Evolutionary conservation across 2,113 vertebrate species (phyloP).

Genomic region (Hyperoodon ampullatus): DNA sequence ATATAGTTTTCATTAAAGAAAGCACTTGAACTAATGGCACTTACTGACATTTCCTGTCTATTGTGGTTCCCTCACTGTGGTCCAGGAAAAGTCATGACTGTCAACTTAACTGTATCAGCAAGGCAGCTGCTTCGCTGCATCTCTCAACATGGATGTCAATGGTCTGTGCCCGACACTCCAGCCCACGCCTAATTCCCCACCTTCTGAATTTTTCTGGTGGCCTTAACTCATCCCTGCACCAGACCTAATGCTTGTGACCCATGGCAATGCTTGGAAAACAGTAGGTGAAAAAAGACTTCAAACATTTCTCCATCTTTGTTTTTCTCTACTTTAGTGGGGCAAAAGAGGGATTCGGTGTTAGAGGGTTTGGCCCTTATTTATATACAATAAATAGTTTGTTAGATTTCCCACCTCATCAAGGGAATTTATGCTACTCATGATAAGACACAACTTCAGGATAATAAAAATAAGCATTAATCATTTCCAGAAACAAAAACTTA

Average conservation of each 20-base stretch:
- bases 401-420: background rate
- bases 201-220: background rate
- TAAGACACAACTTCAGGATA: background rate
- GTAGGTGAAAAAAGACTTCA: background rate
- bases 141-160: fast-evolving
- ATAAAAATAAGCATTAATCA: background rate
- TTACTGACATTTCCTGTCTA: fast-evolving
- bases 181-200: fast-evolving
- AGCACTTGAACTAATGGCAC: background rate
- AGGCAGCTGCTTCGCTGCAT: fast-evolving
- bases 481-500: background rate
- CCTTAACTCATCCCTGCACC: background rate
- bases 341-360: background rate
- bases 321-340: too few relatives aligned
- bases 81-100: too few relatives aligned
- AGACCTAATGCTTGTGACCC: background rate
- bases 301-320: background rate
- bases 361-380: background rate
- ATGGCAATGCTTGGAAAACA: background rate
- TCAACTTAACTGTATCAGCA: fast-evolving
- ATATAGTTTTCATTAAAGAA: background rate
- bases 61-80: fast-evolving
- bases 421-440: fast-evolving
- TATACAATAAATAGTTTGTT: background rate
- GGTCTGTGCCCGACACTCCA: background rate